These are phyloP conservation scores for Meloidogyne exigua DNA, from an alignment of 1,140 invertebrate genomes.

Conservation along the genomic window DNA sequence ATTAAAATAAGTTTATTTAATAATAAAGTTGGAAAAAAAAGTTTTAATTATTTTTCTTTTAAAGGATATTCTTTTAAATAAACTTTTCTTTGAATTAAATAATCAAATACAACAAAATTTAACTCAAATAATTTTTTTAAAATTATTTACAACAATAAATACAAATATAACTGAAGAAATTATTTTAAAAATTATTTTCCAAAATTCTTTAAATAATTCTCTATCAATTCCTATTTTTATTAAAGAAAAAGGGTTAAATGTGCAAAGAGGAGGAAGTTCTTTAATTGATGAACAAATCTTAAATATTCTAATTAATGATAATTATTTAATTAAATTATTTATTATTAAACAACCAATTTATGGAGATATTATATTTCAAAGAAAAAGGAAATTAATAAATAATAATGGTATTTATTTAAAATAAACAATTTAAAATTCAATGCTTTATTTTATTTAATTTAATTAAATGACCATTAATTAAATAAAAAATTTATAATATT, in stretches of 20 bases:
- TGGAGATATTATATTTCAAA: conserved; percentile 22
- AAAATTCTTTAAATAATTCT: not conserved
- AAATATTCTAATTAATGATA: not conserved
- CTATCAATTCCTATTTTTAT: conserved; percentile 9
- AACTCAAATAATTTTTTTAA: conserved; percentile 3
- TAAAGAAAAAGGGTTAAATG: not conserved
- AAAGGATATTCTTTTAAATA: conserved; percentile 17
- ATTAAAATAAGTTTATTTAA: no score
- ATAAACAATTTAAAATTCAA: no score
- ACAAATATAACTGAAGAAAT: not conserved
- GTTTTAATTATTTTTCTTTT: not conserved
- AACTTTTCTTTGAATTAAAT: conserved; percentile 13
- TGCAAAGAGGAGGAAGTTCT: conserved; percentile 6
- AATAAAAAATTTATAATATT: no score
- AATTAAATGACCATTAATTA: no score
- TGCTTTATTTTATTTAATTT: no score
- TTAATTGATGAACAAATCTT: conserved; percentile 5
- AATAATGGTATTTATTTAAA: no score
- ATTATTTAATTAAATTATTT: conserved; percentile 12
- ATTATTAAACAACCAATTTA: conserved; percentile 5
- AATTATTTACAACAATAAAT: not conserved
- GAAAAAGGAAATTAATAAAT: not conserved
- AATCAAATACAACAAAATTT: not conserved
- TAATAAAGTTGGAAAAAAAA: no score
- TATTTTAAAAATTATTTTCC: not conserved